phyloP scores from a whole-genome alignment of 2,888 invertebrate genomes.

The Athrips mouffetella region DNA sequence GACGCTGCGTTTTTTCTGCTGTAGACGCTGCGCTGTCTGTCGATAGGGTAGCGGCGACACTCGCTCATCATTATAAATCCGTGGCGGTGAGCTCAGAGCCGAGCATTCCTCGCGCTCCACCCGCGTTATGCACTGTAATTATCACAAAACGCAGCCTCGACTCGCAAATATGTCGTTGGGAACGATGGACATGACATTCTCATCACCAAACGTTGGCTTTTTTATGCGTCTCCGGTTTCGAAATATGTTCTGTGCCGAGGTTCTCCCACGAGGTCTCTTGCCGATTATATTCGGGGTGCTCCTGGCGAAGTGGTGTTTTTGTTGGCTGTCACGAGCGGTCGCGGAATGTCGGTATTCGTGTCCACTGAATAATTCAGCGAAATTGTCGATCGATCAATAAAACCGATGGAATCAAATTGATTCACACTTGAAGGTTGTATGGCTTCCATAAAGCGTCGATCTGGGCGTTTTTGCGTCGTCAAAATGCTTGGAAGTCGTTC shows the following conservation, averaged over 20 bases:
- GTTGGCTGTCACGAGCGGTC: constrained; percentile 55
- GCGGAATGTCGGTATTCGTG: constrained; percentile 70
- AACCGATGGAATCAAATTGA: constrained; percentile 73
- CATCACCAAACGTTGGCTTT: constrained; percentile 70
- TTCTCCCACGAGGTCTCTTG: constrained; percentile 63
- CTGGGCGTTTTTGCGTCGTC: constrained; percentile 61
- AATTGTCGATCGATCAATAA: constrained; percentile 76
- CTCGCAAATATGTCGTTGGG: constrained; percentile 77
- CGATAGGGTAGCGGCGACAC: constrained; percentile 63
- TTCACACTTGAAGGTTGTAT: constrained; percentile 73
- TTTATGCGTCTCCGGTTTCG: constrained; percentile 54
- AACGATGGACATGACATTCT: constrained; percentile 77
- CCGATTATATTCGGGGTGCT: constrained; percentile 54
- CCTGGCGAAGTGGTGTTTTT: constrained; percentile 52
- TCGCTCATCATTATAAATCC: constrained; percentile 72
- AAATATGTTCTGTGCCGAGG: constrained; percentile 51
- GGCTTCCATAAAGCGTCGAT: constrained; percentile 58
- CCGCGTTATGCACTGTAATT: constrained; percentile 75
- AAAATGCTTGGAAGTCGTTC: constrained; percentile 69
- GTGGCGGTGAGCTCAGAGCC: constrained; percentile 72
- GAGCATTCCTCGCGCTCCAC: constrained; percentile 64
- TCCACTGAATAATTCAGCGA: constrained; percentile 73
- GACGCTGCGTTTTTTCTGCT: constrained; percentile 59
- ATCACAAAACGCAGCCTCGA: constrained; percentile 72
- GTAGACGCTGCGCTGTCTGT: constrained; percentile 37